Evolutionary conservation across 1,140 invertebrate genomes (phyloP), one percentile per base, ranked within the genome.

Genomic region (Diorhabda elongata): DNA sequence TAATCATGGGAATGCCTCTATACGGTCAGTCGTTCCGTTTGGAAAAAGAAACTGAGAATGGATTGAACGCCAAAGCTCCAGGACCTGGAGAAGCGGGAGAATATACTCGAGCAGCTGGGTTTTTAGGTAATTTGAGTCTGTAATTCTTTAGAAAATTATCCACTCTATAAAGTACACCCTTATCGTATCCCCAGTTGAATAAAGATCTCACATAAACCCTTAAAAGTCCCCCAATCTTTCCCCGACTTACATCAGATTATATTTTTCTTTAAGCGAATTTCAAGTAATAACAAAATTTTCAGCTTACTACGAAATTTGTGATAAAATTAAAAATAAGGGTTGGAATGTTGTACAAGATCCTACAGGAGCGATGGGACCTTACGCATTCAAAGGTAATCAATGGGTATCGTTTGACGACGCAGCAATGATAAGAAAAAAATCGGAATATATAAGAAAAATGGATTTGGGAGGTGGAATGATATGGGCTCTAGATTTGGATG

Each of bases 361-460:
- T 6, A 79, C 89, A 47, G 82, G 86, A 4, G 82, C 91, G 47
- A 93, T 96, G 86, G 94, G 94, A 4, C 94, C 94, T 0, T 95
- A 92, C 76, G 92, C 93, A 1, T 92, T 89, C 76, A 92, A 91
- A 69, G 91, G 88, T 6, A 91, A 91, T 66, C 92, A 96, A 78
- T 96, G 94, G 95, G 91, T 96, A 2, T 90, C 92, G 6, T 97
- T 88, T 74, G 95, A 97, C 79, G 94, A 96, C 78, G 83, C 86
- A 6, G 87, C 88, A 42, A 95, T 91, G 82, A 90, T 95, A 3
- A 84, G 86, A 57, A 87, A 87, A 64, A 96, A 96, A 80, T 87
- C 91, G 0, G 85, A 93, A 68, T 91, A 88, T 71, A 87, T 94
- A 3, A 87, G 90, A 70, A 84, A 89, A 5, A 86, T 93, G 81